Percentiles rank a stretch among this genome's conserved stretches.
phyloP scores from a whole-genome alignment of 2,797 vertebrate species.

The Tadarida brasiliensis region DNA sequence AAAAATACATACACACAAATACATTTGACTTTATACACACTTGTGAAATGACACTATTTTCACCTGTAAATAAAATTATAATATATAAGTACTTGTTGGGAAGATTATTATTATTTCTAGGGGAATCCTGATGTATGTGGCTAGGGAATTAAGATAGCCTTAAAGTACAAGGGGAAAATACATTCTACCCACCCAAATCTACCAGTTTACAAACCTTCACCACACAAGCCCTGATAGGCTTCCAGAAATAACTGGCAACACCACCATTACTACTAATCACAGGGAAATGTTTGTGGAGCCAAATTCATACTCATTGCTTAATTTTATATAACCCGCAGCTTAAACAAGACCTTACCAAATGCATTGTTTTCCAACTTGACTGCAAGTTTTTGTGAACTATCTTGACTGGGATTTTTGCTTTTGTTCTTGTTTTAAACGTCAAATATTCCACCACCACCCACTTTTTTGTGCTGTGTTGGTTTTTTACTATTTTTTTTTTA shows the following conservation, averaged over 20 bases:
- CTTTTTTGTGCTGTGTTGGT: constrained; percentile 29
- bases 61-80: constrained; percentile 18
- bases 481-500: constrained; percentile 52
- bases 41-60: constrained; percentile 41
- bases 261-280: background rate
- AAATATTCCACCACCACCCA: background rate
- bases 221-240: background rate
- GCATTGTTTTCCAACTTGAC: constrained; percentile 9
- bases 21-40: constrained; percentile 17
- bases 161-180: background rate
- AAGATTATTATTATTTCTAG: constrained; percentile 51
- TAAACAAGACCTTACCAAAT: background rate
- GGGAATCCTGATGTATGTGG: background rate
- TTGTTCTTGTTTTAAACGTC: constrained; percentile 53
- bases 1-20: constrained; percentile 36
- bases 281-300: background rate
- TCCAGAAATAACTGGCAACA: constrained; percentile 16
- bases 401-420: constrained; percentile 25
- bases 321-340: background rate
- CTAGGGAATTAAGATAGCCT: background rate
- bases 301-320: background rate
- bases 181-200: background rate
- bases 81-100: background rate
- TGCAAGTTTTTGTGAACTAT: background rate
- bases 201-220: background rate